Base-by-base conservation (phyloP, 2,113 vertebrate species). In the Maccullochella peelii region DNA sequence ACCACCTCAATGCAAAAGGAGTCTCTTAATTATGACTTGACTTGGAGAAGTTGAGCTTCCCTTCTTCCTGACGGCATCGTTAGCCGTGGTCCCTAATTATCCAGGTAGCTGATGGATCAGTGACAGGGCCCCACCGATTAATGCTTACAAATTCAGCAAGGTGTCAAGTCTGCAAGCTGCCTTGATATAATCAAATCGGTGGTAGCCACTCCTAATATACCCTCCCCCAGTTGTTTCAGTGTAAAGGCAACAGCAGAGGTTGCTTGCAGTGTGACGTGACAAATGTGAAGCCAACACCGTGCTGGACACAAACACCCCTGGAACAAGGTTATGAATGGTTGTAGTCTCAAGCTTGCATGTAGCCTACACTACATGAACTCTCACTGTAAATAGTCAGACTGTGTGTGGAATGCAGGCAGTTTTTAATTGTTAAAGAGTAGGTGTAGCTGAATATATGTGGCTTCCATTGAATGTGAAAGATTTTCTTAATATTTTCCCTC, bases 81-180 rank as follows among this genome's bases (percentile, higher is more conserved):
- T 99, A 99, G 96, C 97, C 95, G 95, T 94, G 95, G 95, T 95
- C 97, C 96, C 97, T 98, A 99, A 99, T 99, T 99, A 99, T 98
- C 98, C 97, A 97, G 96, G 97, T 97, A 97, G 97, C 97, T 99
- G 98, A 98, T 97, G 97, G 97, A 98, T 99, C 97, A 97, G 97
- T 99, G 98, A 99, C 97, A 97, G 90, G 96, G 96, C 96, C 96
- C 96, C 96, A 96, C 97, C 96, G 97, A 99, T 99, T 98, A 98
- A 98, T 97, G 97, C 97, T 96, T 97, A 99, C 98, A 97, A 98
- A 99, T 98, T 97, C 97, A 97, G 97, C 97, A 96, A 97, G 96
- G 97, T 99, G 98, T 99, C 98, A 98, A 95, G 96, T 97, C 97
- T 96, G 97, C 96, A 96, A 92, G 97, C 96, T 96, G 96, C 97